These are phyloP conservation scores for Serrognathus titanus DNA, from an alignment of 2,888 invertebrate genomes.

Conservation along the genomic window DNA sequence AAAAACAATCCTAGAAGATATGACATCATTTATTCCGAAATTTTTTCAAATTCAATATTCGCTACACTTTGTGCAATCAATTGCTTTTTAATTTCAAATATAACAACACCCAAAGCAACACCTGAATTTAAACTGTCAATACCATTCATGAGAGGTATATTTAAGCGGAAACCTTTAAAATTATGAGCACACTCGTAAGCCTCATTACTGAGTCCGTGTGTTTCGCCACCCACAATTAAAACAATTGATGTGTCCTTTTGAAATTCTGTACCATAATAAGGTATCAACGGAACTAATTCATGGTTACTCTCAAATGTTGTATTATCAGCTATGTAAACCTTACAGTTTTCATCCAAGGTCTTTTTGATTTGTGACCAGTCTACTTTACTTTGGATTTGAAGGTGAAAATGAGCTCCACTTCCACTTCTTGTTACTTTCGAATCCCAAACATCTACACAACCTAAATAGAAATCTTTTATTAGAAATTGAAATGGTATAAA, in stretches of 20 bases:
- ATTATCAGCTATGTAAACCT: slow-evolving; percentile 68
- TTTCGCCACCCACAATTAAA: slow-evolving; percentile 85
- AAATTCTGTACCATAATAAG: slow-evolving; percentile 64
- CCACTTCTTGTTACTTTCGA: slow-evolving; percentile 81
- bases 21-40: too few species aligned
- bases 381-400: slow-evolving; percentile 64
- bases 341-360: slow-evolving; percentile 51
- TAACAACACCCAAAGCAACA: slow-evolving; percentile 77
- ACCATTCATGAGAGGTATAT: slow-evolving; percentile 73
- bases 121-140: slow-evolving; percentile 85
- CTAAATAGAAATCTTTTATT: slow-evolving; percentile 48
- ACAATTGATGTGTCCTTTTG: slow-evolving; percentile 55
- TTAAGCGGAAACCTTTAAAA: slow-evolving; percentile 62
- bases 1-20: too few species aligned
- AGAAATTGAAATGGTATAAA: background rate
- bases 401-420: slow-evolving; percentile 80
- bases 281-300: slow-evolving; percentile 53
- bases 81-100: slow-evolving; percentile 79
- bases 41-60: background rate
- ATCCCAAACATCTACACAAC: slow-evolving; percentile 89
- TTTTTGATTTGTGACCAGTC: slow-evolving; percentile 62
- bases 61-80: slow-evolving; percentile 31
- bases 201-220: slow-evolving; percentile 75
- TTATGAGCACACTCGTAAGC: slow-evolving; percentile 63
- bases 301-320: slow-evolving; percentile 40